phyloP scores from a whole-genome alignment of 1,140 invertebrate species.

The Cyphomyrmex costatus region DNA sequence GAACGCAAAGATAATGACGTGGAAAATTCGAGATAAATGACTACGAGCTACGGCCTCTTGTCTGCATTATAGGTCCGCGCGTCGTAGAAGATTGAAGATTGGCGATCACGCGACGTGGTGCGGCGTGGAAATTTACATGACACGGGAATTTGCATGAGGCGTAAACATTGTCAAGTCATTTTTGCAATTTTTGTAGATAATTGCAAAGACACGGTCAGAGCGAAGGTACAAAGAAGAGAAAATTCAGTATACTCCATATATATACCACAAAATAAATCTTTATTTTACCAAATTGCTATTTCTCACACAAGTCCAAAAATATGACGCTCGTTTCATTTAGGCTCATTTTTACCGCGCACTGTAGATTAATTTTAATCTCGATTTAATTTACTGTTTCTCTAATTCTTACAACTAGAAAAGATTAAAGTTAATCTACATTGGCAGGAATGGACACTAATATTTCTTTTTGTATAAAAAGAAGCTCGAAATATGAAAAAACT shows the following conservation, averaged over 20 bases:
- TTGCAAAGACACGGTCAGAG: neutral
- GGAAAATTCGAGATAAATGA: constrained; percentile 62
- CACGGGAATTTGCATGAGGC: constrained; percentile 55
- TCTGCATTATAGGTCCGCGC: constrained; percentile 52
- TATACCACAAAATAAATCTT: neutral
- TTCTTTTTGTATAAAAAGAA: neutral
- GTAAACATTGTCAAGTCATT: constrained; percentile 58
- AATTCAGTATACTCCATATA: neutral
- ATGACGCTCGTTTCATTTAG: too few species aligned
- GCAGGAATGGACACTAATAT: too few species aligned
- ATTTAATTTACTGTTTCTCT: too few species aligned
- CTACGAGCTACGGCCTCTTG: constrained; percentile 51
- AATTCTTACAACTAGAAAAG: too few species aligned
- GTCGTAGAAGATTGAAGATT: constrained; percentile 61
- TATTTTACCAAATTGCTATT: neutral
- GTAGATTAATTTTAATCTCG: too few species aligned
- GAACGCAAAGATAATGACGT: constrained; percentile 59
- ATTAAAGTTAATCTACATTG: too few species aligned
- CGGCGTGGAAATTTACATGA: constrained; percentile 55
- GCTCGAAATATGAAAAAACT: neutral
- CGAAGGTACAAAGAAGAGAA: neutral
- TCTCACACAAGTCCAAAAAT: neutral
- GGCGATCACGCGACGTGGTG: constrained; percentile 51
- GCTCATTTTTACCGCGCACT: too few species aligned
- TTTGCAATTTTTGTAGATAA: constrained; percentile 32